Evolutionary conservation across 1,140 invertebrate genomes (phyloP).

Genomic region (Heliconius nattereri): DNA sequence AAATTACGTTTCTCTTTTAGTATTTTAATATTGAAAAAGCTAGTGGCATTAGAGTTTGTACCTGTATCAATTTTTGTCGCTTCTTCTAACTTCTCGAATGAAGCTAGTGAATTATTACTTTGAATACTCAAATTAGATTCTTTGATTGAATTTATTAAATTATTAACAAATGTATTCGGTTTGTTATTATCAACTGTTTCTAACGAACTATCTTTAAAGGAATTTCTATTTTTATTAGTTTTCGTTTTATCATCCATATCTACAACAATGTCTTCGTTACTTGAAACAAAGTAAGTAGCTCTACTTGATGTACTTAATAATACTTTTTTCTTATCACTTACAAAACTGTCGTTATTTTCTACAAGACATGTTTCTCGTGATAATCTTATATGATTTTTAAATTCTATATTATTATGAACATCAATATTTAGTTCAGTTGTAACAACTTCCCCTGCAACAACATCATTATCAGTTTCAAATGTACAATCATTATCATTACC

Average conservation of each 20-base stretch:
- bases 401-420: background rate
- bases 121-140: slow-evolving; percentile 20
- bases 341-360: slow-evolving; percentile 1
- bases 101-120: slow-evolving; percentile 56
- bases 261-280: slow-evolving; percentile 1
- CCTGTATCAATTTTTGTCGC: slow-evolving; percentile 43
- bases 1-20: slow-evolving; percentile 53
- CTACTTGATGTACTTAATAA: slow-evolving; percentile 9
- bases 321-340: background rate
- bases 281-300: slow-evolving; percentile 27
- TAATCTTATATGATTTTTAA: slow-evolving; percentile 10
- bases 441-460: background rate
- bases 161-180: slow-evolving; percentile 46
- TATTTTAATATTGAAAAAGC: slow-evolving; percentile 46
- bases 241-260: background rate
- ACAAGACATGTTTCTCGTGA: slow-evolving; percentile 14
- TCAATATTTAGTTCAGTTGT: slow-evolving; percentile 4
- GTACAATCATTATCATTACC: slow-evolving; percentile 22
- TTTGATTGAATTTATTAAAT: slow-evolving; percentile 49
- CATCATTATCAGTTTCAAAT: slow-evolving; percentile 18
- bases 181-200: slow-evolving; percentile 26
- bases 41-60: slow-evolving; percentile 28
- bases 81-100: slow-evolving; percentile 67
- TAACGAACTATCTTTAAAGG: background rate
- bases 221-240: background rate